Evolutionary conservation across 2,888 invertebrate species (phyloP).

Genomic region (Drosophila stalkeri): DNA sequence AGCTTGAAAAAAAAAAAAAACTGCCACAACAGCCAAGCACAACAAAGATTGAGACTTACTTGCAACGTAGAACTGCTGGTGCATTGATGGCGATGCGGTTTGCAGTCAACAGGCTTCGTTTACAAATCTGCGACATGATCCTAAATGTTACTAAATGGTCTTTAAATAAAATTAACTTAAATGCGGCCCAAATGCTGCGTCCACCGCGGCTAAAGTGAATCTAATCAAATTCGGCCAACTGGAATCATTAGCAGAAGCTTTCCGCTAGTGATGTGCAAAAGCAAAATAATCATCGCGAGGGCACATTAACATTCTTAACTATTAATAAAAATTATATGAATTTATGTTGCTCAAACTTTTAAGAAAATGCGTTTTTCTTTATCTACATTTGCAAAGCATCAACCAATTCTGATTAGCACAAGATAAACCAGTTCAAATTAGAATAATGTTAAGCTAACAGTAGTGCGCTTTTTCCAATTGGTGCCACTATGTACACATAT

Average conservation of each 20-base stretch:
- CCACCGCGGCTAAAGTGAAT: conserved; percentile 31
- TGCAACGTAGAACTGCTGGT: conserved; percentile 59
- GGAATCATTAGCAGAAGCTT: conserved; percentile 33
- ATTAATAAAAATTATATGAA: not conserved
- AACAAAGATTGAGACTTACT: conserved; percentile 54
- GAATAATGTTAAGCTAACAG: conserved; percentile 19
- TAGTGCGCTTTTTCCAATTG: not conserved
- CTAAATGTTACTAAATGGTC: conserved; percentile 22
- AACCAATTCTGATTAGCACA: not conserved
- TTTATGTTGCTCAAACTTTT: not conserved
- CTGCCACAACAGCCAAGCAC: not conserved
- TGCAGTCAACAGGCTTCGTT: conserved; percentile 57
- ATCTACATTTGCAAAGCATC: not conserved
- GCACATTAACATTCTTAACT: not conserved
- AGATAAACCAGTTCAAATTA: not conserved
- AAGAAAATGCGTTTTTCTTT: not conserved
- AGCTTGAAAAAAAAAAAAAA: conserved; percentile 19
- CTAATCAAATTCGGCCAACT: conserved; percentile 38
- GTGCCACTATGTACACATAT: conserved; percentile 10
- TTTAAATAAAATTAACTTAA: conserved; percentile 27
- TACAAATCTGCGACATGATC: conserved; percentile 69
- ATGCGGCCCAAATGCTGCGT: conserved; percentile 44
- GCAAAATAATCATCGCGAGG: conserved; percentile 5
- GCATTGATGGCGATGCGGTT: conserved; percentile 57
- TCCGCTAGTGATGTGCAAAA: conserved; percentile 28